These are phyloP conservation scores for Habropoda laboriosa DNA, from an alignment of 1,140 invertebrate species.

Conservation along the genomic window DNA sequence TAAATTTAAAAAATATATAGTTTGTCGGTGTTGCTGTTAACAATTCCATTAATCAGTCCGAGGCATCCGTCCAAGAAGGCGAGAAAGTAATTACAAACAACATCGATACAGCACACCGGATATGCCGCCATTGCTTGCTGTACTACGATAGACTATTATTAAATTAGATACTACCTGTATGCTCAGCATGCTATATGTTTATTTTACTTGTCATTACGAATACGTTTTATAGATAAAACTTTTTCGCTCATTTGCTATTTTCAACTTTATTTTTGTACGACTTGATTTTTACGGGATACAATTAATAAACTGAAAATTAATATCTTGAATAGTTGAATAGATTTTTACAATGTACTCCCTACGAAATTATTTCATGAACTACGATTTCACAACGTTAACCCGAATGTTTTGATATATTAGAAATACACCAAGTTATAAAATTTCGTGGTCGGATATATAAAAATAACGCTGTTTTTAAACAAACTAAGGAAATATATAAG, in stretches of 20 bases:
- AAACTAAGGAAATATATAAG: too few species aligned
- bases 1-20: neutral
- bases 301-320: neutral
- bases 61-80: neutral
- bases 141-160: conserved; percentile 12
- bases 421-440: neutral
- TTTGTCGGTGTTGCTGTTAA: neutral
- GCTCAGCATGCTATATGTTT: neutral
- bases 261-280: neutral
- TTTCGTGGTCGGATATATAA: too few species aligned
- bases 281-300: neutral
- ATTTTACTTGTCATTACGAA: neutral
- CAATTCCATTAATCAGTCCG: neutral
- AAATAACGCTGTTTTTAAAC: neutral
- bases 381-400: neutral
- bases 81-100: conserved; percentile 9
- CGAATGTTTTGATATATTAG: neutral
- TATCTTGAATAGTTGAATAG: neutral
- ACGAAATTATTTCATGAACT: neutral
- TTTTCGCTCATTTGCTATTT: neutral
- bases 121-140: conserved; percentile 42
- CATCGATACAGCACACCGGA: conserved; percentile 33
- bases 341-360: neutral
- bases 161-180: conserved; percentile 12
- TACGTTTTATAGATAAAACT: neutral